phyloP scores from a whole-genome alignment of 2,797 vertebrate species.

The Morus bassanus region DNA sequence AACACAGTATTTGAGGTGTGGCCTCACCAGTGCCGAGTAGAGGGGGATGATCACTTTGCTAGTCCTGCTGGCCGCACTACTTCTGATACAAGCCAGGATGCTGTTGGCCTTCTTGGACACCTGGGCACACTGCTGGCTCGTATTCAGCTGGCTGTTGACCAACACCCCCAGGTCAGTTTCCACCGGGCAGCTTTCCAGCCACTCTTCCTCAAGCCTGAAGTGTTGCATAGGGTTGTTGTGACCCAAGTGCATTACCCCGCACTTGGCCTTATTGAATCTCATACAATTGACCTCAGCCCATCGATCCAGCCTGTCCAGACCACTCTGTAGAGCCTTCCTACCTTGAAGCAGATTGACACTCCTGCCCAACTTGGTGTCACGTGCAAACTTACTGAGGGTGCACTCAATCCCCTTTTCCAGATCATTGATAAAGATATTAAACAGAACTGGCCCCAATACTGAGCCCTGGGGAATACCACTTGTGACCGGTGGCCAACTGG shows the following conservation, averaged over 20 bases:
- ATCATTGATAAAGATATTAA: neutral
- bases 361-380: neutral
- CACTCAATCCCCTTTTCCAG: neutral
- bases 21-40: neutral
- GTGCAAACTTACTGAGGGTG: neutral
- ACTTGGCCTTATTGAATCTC: neutral
- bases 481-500: neutral
- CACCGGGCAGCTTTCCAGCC: fast-evolving
- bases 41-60: neutral
- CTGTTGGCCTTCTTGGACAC: neutral
- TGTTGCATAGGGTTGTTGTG: neutral
- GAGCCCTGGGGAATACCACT: neutral
- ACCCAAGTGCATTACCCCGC: neutral
- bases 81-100: neutral
- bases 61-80: too few species aligned
- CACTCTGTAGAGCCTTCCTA: neutral
- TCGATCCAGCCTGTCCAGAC: neutral
- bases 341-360: neutral
- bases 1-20: neutral
- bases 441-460: neutral
- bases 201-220: neutral
- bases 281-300: neutral
- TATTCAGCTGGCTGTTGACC: neutral
- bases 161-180: neutral
- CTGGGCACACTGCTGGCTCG: neutral